These are phyloP conservation scores for Callipepla squamata DNA, from an alignment of 2,113 vertebrate species.

Conservation along the genomic window DNA sequence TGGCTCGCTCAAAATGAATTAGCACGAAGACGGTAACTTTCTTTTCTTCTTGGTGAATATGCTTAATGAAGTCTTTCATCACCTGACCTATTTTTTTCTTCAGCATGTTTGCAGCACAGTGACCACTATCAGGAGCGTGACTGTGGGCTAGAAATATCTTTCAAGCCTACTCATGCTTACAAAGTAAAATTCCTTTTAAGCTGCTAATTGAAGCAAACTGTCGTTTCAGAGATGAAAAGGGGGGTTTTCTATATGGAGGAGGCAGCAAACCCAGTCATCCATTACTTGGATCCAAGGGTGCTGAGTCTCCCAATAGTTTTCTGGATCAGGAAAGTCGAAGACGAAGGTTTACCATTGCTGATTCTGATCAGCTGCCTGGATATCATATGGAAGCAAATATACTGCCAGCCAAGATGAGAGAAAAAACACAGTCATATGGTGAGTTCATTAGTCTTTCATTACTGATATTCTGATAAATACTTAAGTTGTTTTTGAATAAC, in stretches of 20 bases:
- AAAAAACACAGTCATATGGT: constrained; percentile 84
- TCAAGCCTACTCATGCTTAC: background rate
- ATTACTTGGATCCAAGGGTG: constrained; percentile 74
- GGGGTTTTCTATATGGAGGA: constrained; percentile 69
- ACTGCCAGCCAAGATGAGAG: constrained; percentile 83
- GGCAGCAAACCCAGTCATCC: constrained; percentile 68
- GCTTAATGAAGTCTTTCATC: background rate
- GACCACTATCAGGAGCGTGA: background rate
- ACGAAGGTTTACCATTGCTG: constrained; percentile 79
- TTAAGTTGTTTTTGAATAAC: background rate
- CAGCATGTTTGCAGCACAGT: background rate
- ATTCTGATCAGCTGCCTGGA: constrained; percentile 79
- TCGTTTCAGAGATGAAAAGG: constrained; percentile 81
- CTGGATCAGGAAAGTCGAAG: constrained; percentile 85
- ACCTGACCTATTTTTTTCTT: background rate
- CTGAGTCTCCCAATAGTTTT: constrained; percentile 91
- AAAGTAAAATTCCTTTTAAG: background rate
- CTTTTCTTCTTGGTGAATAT: background rate
- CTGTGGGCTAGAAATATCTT: background rate
- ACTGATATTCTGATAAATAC: background rate
- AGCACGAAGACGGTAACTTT: background rate
- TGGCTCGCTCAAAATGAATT: background rate
- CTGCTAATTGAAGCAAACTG: background rate
- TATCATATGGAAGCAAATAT: constrained; percentile 77
- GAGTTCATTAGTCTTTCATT: constrained; percentile 35